Percentiles rank a stretch among this genome's conserved stretches.
These are phyloP conservation scores for Panzeria rudis DNA, from an alignment of 2,888 invertebrate species.

Conservation along the genomic window DNA sequence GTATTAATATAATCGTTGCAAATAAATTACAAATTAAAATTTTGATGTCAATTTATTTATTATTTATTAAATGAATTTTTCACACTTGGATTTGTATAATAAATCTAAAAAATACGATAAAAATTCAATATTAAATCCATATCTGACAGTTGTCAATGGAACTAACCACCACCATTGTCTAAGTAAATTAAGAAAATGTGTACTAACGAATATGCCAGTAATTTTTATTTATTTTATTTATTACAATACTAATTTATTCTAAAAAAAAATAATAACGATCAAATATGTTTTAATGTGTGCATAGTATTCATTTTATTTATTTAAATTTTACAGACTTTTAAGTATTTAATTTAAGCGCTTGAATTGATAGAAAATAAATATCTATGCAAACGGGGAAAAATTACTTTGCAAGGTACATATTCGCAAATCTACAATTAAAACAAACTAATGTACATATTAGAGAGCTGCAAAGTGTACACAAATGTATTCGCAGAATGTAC, in stretches of 20 bases:
- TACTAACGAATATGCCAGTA: too few relatives aligned
- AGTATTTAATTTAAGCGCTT: conserved; percentile 45
- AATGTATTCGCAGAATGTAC: too few relatives aligned
- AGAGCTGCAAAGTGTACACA: too few relatives aligned
- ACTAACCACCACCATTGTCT: conserved; percentile 15
- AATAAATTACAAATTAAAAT: conserved; percentile 8
- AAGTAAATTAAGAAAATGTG: conserved; percentile 3
- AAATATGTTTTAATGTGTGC: background rate
- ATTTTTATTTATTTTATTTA: too few relatives aligned
- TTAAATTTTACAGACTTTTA: conserved; percentile 34
- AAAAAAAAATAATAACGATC: background rate
- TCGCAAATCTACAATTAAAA: too few relatives aligned
- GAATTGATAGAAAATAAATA: conserved; percentile 31
- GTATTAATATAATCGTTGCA: background rate
- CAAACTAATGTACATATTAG: too few relatives aligned
- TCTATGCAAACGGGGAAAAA: background rate
- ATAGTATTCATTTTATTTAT: conserved; percentile 31
- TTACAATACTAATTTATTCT: conserved; percentile 18
- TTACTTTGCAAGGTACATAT: background rate
- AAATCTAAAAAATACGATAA: background rate
- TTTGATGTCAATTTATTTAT: conserved; percentile 19
- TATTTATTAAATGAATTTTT: conserved; percentile 24
- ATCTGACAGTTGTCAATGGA: conserved; percentile 21
- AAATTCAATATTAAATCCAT: too few relatives aligned
- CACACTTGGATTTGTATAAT: background rate